A percentile compares a stretch with the other conserved stretches of the same genome.
phyloP scores from a whole-genome alignment of 2,888 invertebrate species.

The Adineta ricciae region DNA sequence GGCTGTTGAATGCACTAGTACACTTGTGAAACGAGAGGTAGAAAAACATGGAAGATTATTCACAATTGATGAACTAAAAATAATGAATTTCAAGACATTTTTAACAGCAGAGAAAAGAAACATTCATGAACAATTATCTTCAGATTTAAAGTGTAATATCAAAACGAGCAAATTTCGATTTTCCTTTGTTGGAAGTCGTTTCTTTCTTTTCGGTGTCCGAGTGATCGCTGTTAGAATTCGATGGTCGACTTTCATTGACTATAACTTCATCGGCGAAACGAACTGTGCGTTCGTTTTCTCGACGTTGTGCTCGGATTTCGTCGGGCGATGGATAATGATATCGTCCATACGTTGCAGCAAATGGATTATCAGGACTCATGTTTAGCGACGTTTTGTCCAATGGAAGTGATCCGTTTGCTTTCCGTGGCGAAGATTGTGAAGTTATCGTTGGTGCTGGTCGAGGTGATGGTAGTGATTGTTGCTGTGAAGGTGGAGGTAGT shows the following conservation, averaged over 20 bases:
- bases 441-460: not conserved
- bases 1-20: not conserved
- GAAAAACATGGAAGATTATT: no score
- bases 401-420: not conserved
- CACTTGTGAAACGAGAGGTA: no score
- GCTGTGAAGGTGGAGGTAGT: not conserved
- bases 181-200: not conserved
- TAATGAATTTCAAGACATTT: not conserved
- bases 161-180: not conserved
- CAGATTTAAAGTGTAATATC: not conserved
- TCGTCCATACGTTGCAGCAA: constrained; percentile 1
- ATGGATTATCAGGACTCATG: constrained; percentile 19
- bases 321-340: not conserved
- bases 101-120: not conserved
- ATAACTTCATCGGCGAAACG: not conserved
- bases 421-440: no score
- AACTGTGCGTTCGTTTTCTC: not conserved
- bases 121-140: not conserved
- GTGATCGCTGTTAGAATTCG: not conserved
- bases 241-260: not conserved
- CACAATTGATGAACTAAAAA: no score
- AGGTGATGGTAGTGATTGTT: not conserved
- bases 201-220: not conserved
- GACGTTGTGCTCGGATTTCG: not conserved
- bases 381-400: not conserved